phyloP scores from a whole-genome alignment of 2,797 vertebrate species.

The Megalops cyprinoides region DNA sequence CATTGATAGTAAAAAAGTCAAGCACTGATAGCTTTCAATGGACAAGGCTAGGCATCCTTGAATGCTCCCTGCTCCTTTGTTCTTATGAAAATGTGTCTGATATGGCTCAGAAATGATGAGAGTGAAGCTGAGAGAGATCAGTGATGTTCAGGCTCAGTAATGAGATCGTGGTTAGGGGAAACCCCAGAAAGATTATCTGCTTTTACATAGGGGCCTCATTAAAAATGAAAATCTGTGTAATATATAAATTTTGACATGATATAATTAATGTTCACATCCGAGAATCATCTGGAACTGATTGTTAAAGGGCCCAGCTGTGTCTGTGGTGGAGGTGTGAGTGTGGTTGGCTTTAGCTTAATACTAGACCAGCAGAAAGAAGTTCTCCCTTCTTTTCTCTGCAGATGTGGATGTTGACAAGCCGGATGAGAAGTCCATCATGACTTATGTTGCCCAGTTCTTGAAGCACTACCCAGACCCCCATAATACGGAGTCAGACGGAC shows the following conservation, averaged over 20 bases:
- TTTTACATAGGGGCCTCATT: neutral
- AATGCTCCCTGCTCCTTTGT: neutral
- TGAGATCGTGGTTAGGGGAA: neutral
- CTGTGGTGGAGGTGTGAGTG: too few relatives aligned
- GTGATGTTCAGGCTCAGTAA: neutral
- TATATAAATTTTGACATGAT: neutral
- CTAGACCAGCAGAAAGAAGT: too few relatives aligned
- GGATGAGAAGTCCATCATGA: slow-evolving; percentile 98
- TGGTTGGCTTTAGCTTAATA: too few relatives aligned
- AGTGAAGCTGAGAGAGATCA: too few relatives aligned
- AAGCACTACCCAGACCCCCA: slow-evolving; percentile 85
- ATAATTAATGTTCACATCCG: neutral
- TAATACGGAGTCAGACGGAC: slow-evolving; percentile 67
- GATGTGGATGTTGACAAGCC: slow-evolving; percentile 98
- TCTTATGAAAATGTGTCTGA: too few relatives aligned
- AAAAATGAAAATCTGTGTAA: neutral
- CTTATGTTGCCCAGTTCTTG: slow-evolving; percentile 95
- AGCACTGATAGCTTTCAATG: neutral
- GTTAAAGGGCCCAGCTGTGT: too few relatives aligned
- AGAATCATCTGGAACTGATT: too few relatives aligned
- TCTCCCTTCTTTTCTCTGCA: slow-evolving; percentile 58
- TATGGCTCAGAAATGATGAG: too few relatives aligned
- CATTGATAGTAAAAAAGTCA: neutral
- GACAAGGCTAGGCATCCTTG: neutral
- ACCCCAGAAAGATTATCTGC: neutral